Evolutionary conservation across 2,797 vertebrate genomes (phyloP).

Genomic region (Erethizon dorsatum): DNA sequence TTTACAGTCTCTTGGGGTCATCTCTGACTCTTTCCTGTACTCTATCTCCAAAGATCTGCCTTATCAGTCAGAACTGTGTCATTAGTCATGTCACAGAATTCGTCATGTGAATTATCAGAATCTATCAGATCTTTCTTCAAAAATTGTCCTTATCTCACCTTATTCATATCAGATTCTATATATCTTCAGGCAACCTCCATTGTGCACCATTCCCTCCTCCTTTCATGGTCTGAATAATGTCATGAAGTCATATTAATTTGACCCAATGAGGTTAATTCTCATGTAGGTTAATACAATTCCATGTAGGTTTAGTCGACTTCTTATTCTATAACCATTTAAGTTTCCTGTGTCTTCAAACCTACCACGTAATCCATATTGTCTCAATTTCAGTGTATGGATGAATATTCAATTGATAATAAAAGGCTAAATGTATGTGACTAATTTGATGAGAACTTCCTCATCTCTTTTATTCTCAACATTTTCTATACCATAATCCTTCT

Average conservation of each 20-base stretch:
- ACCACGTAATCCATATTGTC: neutral
- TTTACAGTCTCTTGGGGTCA: neutral
- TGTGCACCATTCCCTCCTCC: neutral
- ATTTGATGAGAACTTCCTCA: neutral
- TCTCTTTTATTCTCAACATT: neutral
- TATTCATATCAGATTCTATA: fast-evolving
- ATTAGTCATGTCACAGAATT: neutral
- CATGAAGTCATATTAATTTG: neutral
- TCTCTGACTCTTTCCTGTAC: neutral
- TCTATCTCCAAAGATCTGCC: neutral
- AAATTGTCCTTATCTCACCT: neutral
- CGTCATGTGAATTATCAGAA: neutral
- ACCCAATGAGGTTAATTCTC: neutral
- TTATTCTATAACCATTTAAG: neutral
- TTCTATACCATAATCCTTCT: neutral
- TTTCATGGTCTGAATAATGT: neutral
- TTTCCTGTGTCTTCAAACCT: neutral
- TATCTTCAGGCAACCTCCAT: neutral
- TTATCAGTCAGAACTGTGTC: neutral
- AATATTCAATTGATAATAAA: neutral
- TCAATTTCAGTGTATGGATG: neutral
- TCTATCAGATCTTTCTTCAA: neutral
- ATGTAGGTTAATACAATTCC: neutral
- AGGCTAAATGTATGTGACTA: neutral
- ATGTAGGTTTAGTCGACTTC: neutral